These are phyloP conservation scores for Podiceps cristatus DNA, from an alignment of 2,113 vertebrate genomes.

Conservation along the genomic window DNA sequence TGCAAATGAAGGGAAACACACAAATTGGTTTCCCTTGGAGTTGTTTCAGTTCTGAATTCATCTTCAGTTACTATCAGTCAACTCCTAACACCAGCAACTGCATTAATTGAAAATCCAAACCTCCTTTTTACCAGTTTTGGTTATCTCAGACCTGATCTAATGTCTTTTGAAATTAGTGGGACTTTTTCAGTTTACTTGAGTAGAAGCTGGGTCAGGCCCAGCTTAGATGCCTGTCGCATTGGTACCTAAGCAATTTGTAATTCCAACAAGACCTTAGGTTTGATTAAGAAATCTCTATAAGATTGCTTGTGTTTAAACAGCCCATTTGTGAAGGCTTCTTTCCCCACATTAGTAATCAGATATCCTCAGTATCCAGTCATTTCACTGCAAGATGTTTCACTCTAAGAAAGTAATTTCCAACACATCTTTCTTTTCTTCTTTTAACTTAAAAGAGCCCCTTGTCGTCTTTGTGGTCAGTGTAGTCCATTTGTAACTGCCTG, in stretches of 20 bases:
- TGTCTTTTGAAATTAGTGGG: background rate
- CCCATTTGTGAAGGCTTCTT: background rate
- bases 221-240: background rate
- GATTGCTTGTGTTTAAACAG: background rate
- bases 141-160: background rate
- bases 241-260: background rate
- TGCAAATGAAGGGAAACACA: background rate
- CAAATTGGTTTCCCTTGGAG: background rate
- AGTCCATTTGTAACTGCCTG: constrained; percentile 34
- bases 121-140: background rate
- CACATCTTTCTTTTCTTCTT: constrained; percentile 44
- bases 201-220: background rate
- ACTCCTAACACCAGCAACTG: background rate
- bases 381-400: background rate
- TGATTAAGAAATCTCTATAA: constrained; percentile 14
- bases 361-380: background rate
- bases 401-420: constrained; percentile 25
- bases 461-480: background rate
- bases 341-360: background rate
- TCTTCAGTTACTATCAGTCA: background rate
- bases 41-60: background rate
- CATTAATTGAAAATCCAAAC: background rate
- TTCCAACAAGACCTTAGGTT: background rate
- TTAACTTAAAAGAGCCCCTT: constrained; percentile 19
- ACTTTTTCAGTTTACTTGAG: background rate